phyloP scores from a whole-genome alignment of 2,888 invertebrate species.

The Zaprionus bogoriensis region DNA sequence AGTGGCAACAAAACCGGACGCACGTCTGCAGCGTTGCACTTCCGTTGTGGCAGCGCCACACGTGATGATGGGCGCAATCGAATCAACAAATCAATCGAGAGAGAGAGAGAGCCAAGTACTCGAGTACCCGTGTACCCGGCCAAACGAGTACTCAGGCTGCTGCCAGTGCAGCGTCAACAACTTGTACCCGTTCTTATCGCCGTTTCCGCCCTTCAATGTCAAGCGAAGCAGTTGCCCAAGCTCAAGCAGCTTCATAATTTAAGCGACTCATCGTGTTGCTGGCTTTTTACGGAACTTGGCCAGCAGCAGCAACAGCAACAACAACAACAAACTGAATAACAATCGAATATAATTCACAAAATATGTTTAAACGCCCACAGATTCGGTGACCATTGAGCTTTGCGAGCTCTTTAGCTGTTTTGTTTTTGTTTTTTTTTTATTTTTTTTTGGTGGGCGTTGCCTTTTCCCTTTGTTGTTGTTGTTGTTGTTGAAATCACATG shows the following conservation, averaged over 20 bases:
- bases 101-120: background rate
- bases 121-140: background rate
- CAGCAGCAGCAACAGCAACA: slow-evolving; percentile 11
- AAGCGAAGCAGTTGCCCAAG: background rate
- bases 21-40: slow-evolving; percentile 25
- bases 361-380: slow-evolving; percentile 73
- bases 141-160: background rate
- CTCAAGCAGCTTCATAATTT: slow-evolving; percentile 27
- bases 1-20: slow-evolving; percentile 35
- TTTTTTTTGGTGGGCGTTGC: slow-evolving; percentile 55
- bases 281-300: slow-evolving; percentile 10
- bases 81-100: slow-evolving; percentile 15
- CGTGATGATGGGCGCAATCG: slow-evolving; percentile 11
- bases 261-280: slow-evolving; percentile 25
- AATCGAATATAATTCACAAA: slow-evolving; percentile 74
- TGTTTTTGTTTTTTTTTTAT: slow-evolving; percentile 11
- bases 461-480: slow-evolving; percentile 29
- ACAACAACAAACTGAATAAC: slow-evolving; percentile 25
- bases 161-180: background rate
- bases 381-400: slow-evolving; percentile 29
- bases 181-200: slow-evolving; percentile 38
- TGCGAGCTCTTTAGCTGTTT: slow-evolving; percentile 13
- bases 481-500: slow-evolving; percentile 13
- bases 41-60: slow-evolving; percentile 27
- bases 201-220: slow-evolving; percentile 59